Evolutionary conservation across 2,797 vertebrate species (phyloP).

Genomic region (Ibycter americanus): DNA sequence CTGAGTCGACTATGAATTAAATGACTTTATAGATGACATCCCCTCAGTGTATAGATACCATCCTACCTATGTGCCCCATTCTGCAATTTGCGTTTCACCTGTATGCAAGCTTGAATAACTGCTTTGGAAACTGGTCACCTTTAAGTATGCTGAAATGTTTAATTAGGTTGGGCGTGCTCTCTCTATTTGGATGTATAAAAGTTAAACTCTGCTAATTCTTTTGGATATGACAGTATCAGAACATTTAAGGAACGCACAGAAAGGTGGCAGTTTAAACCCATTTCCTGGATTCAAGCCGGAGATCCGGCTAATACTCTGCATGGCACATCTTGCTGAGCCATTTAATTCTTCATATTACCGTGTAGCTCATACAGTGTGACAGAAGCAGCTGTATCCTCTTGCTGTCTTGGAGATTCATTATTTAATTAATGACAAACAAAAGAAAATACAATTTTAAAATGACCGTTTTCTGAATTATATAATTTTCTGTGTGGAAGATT

Average conservation of each 20-base stretch:
- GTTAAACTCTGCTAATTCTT: not conserved
- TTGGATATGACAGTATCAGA: not conserved
- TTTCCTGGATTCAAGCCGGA: not conserved
- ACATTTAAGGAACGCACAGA: not conserved
- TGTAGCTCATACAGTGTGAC: not conserved
- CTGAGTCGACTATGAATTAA: not conserved
- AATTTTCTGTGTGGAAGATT: slow-evolving; percentile 54
- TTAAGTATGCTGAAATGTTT: not conserved
- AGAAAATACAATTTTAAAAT: slow-evolving; percentile 39
- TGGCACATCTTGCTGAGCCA: not conserved
- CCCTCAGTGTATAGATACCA: not conserved
- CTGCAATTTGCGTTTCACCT: not conserved
- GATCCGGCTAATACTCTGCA: not conserved
- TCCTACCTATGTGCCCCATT: not conserved
- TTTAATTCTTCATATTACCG: slow-evolving; percentile 4
- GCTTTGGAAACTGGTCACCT: not conserved
- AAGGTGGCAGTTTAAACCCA: not conserved
- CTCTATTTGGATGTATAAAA: not conserved
- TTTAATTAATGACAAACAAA: slow-evolving; percentile 58
- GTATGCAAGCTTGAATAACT: not conserved
- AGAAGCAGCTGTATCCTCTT: slow-evolving; percentile 18
- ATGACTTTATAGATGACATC: not conserved
- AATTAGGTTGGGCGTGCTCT: not conserved
- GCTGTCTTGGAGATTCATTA: slow-evolving; percentile 4
- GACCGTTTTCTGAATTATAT: not conserved